phyloP scores from a whole-genome alignment of 1,140 invertebrate species.

The Drosophila melanica region DNA sequence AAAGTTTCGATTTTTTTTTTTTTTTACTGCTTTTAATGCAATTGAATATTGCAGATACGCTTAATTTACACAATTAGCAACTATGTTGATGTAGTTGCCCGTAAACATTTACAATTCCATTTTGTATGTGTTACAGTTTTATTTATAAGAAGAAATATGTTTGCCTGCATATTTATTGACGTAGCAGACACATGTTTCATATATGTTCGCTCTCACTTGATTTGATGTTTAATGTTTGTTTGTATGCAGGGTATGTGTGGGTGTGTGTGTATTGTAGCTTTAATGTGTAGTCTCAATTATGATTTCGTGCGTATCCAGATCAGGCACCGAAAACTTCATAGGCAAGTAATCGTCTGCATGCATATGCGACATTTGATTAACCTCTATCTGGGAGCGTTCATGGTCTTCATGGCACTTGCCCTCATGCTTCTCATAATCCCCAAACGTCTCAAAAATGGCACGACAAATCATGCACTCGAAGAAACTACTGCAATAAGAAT shows the following conservation, averaged over 20 bases:
- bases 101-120: slow-evolving; percentile 12
- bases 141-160: slow-evolving; percentile 76
- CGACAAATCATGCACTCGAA: slow-evolving; percentile 82
- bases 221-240: slow-evolving; percentile 44
- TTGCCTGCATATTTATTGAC: slow-evolving; percentile 57
- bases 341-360: slow-evolving; percentile 77
- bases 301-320: slow-evolving; percentile 81
- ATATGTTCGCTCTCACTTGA: slow-evolving; percentile 50
- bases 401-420: slow-evolving; percentile 73
- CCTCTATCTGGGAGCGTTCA: slow-evolving; percentile 70
- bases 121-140: slow-evolving; percentile 71
- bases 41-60: slow-evolving; percentile 18
- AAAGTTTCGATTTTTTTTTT: slow-evolving; percentile 30
- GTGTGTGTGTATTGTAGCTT: slow-evolving; percentile 8
- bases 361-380: slow-evolving; percentile 74
- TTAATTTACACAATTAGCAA: slow-evolving; percentile 30
- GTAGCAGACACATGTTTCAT: slow-evolving; percentile 31
- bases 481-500: slow-evolving; percentile 55
- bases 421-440: slow-evolving; percentile 80
- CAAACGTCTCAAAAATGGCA: slow-evolving; percentile 77
- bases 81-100: slow-evolving; percentile 30
- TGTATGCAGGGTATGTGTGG: slow-evolving; percentile 52
- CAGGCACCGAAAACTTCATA: slow-evolving; percentile 79
- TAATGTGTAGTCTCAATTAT: slow-evolving; percentile 82
- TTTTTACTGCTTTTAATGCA: slow-evolving; percentile 29